Evolutionary conservation across 2,888 invertebrate species (phyloP).

Genomic region (Danaus chrysippus): DNA sequence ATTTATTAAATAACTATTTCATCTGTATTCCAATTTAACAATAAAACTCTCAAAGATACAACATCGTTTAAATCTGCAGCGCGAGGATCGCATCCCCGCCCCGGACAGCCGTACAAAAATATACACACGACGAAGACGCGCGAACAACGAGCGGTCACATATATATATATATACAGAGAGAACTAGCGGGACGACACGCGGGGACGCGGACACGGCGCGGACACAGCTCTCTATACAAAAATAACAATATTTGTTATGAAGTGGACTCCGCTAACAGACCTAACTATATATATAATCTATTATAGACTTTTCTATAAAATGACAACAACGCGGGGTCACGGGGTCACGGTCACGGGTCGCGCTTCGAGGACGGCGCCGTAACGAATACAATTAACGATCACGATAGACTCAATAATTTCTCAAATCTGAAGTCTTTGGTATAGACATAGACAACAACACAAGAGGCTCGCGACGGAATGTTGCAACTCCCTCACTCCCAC

Average conservation of each 20-base stretch:
- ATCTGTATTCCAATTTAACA: conserved; percentile 79
- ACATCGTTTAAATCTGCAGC: conserved; percentile 74
- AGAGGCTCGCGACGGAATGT: conserved; percentile 32
- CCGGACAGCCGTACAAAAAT: conserved; percentile 49
- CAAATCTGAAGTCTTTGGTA: conserved; percentile 35
- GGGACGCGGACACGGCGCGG: conserved; percentile 4
- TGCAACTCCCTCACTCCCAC: conserved; percentile 19
- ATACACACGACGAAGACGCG: conserved; percentile 34
- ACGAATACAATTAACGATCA: conserved; percentile 22
- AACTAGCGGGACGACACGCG: conserved; percentile 1
- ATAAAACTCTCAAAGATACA: conserved; percentile 80
- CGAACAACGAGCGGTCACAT: conserved; percentile 11
- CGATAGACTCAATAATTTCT: conserved; percentile 25
- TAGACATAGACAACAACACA: conserved; percentile 30
- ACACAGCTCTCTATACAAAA: conserved; percentile 31
- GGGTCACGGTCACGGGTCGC: conserved; percentile 10
- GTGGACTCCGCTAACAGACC: conserved; percentile 8
- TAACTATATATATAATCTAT: too few relatives aligned
- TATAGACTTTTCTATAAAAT: conserved; percentile 21
- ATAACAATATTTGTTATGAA: conserved; percentile 33
- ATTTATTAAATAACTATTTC: conserved; percentile 78
- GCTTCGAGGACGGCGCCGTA: conserved; percentile 12
- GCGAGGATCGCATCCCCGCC: conserved; percentile 61
- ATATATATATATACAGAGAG: conserved; percentile 9
- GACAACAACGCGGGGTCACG: conserved; percentile 21